These are phyloP conservation scores for Caenorhabditis briggsae DNA, from an alignment of 1,140 invertebrate species.

Conservation along the genomic window DNA sequence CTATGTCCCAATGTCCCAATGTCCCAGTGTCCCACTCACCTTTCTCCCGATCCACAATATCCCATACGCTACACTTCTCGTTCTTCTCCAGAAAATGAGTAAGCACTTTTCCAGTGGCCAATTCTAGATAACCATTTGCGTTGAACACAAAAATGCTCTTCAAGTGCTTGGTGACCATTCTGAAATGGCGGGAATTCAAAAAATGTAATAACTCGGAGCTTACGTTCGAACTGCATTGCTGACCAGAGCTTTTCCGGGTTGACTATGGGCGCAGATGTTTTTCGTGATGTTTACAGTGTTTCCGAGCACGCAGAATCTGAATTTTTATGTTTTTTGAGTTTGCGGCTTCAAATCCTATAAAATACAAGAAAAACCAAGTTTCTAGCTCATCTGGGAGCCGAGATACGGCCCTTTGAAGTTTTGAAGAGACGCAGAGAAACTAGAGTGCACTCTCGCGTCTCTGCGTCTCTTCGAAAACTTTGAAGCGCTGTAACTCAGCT, in stretches of 20 bases:
- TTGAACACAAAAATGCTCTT: conserved; percentile 60
- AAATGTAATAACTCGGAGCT: background rate
- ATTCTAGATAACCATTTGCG: conserved; percentile 60
- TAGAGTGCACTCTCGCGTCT: no score
- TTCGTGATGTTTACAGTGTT: conserved; percentile 64
- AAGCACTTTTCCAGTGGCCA: conserved; percentile 13
- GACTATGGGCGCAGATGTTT: conserved; percentile 10
- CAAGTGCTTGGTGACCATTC: conserved; percentile 56
- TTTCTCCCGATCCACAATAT: conserved; percentile 63
- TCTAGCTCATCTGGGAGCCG: no score
- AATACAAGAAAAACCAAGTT: no score
- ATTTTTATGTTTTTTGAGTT: background rate
- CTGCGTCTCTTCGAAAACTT: no score
- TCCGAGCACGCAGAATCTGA: conserved; percentile 65
- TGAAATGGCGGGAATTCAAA: background rate
- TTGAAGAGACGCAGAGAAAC: no score
- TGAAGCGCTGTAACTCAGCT: no score
- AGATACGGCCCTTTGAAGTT: no score
- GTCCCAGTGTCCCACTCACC: background rate
- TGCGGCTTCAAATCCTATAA: no score
- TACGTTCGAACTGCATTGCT: conserved; percentile 64
- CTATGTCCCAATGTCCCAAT: no score
- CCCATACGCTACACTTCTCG: conserved; percentile 65
- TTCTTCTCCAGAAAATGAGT: conserved; percentile 63
- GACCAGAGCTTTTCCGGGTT: conserved; percentile 63